Evolutionary conservation across 2,113 vertebrate species (phyloP).

Genomic region (Dipodomys spectabilis): DNA sequence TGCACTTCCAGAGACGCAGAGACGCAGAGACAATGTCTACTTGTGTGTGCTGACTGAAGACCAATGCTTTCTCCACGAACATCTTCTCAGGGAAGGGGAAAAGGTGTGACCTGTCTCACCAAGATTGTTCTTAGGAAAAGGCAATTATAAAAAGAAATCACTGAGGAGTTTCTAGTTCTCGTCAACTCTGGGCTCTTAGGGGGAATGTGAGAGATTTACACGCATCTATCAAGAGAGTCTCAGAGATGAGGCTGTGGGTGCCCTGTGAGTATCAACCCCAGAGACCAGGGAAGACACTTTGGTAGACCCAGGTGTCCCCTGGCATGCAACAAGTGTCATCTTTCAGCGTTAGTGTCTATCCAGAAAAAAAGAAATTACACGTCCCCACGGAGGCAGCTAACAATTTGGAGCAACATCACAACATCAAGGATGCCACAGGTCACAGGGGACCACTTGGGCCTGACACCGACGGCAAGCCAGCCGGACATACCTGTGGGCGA

Average conservation of each 20-base stretch:
- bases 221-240: accelerated
- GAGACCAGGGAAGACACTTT: background rate
- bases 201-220: background rate
- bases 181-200: background rate
- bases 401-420: background rate
- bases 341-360: background rate
- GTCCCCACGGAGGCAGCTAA: accelerated
- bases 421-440: background rate
- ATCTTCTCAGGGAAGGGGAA: background rate
- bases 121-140: slow-evolving; percentile 41
- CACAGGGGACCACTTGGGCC: background rate
- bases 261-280: background rate
- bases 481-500: slow-evolving; percentile 93
- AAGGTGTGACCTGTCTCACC: background rate
- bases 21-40: slow-evolving; percentile 24
- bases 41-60: slow-evolving; percentile 35
- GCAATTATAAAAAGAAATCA: slow-evolving; percentile 20
- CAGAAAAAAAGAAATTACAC: background rate
- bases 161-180: background rate
- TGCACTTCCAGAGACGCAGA: slow-evolving; percentile 20
- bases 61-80: background rate
- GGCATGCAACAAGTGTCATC: background rate
- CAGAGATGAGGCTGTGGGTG: accelerated
- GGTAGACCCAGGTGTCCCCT: accelerated
- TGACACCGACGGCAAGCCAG: background rate